Base-by-base conservation (phyloP, 2,888 invertebrate genomes). In the Pachymerium ferrugineum region DNA sequence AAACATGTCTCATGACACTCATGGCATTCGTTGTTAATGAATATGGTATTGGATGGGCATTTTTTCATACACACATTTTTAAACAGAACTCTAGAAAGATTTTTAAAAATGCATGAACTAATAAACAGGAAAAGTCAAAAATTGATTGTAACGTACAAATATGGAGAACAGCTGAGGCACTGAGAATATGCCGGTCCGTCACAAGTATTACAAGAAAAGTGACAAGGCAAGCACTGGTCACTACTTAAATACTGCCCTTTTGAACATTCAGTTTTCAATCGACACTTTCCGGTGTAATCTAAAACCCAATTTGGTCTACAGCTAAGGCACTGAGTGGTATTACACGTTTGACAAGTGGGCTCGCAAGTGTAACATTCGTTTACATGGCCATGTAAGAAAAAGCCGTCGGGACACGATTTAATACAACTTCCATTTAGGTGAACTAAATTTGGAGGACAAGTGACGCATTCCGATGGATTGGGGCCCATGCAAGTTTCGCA, bases 101-200 rank as follows among this genome's bases (percentile, higher is more conserved):
- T 28, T 2, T 16, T 14, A 69, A 33, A 29, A 30, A 30, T 29
- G 29, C 8, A 25, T 1, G 28, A n/a, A 68, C 22, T 14, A 29
- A 68, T 68, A 10, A 1, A 68, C 19, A 25, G 28, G 28, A 28
- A 30, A 68, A 68, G 28, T n/a, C 10, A 68, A 68, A n/a, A n/a
- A 29, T 29, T 67, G 16, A 10, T 29, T 68, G 1, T n/a, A 71
- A 42, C 69, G 31, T 88, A 91, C 75, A 87, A 87, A 70, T 90
- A 89, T 38, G 88, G 84, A 76, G 89, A 89, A 83, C 94, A 94
- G 14, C 90, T 88, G 78, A 93, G 90, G 83, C 94, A 94, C 80
- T 92, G 90, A 28, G 88, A 86, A 79, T 89, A 89, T 33, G 88
- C 88, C 16, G 90, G 87, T 31, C 92, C 93, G 78, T 87, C 88